Conservation (phyloP, 2,113 vertebrate species). For the Progne subis region DNA sequence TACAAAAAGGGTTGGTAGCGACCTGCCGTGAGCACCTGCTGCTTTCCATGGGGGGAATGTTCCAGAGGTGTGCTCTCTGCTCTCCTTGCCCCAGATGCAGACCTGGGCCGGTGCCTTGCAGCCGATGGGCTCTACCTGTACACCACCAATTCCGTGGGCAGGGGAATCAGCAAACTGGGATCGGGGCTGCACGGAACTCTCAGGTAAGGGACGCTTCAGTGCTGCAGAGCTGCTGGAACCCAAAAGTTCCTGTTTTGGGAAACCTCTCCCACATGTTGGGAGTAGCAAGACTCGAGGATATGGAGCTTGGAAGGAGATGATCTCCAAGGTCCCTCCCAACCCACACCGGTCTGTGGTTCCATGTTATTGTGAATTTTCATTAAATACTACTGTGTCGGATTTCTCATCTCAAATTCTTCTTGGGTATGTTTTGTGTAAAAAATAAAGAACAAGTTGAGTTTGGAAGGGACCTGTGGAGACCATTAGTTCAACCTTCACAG, state of each 20-base stretch:
- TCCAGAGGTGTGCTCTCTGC: background rate
- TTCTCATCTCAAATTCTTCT: background rate
- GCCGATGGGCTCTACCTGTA: conserved; percentile 97
- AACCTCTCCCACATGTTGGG: background rate
- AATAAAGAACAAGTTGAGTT: background rate
- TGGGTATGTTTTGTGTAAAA: background rate
- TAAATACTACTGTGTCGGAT: background rate
- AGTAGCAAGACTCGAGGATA: background rate
- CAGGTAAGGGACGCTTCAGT: conserved; percentile 79
- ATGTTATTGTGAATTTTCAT: background rate
- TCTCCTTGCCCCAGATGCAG: conserved; percentile 84
- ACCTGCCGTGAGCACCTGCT: background rate
- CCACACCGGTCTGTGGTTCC: background rate
- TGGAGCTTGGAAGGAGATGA: background rate
- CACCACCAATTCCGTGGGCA: conserved; percentile 95
- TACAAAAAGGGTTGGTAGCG: background rate
- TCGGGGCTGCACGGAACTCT: conserved; percentile 96
- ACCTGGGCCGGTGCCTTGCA: conserved; percentile 93
- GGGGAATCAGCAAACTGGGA: conserved; percentile 95
- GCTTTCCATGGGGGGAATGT: background rate
- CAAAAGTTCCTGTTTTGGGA: background rate
- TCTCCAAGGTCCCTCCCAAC: background rate
- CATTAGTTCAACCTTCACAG: background rate
- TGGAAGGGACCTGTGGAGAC: background rate
- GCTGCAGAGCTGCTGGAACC: background rate